phyloP scores from a whole-genome alignment of 2,888 invertebrate genomes.

The Drosophila ustulata region DNA sequence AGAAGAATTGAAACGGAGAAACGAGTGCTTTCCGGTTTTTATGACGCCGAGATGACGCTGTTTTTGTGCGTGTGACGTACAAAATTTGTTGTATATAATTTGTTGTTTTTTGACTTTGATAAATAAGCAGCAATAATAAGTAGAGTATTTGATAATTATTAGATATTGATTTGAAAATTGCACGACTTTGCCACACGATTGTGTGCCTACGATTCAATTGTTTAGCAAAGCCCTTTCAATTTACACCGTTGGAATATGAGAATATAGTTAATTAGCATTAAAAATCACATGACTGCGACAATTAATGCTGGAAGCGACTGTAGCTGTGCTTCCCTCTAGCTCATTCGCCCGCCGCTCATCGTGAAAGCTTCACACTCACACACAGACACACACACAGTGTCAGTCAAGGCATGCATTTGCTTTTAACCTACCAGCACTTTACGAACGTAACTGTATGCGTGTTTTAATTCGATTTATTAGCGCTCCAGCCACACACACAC shows the following conservation, averaged over 20 bases:
- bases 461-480: conserved; percentile 71
- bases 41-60: conserved; percentile 22
- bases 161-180: background rate
- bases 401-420: conserved; percentile 31
- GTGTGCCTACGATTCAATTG: background rate
- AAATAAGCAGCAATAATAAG: conserved; percentile 16
- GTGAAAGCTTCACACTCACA: background rate
- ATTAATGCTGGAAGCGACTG: conserved; percentile 52
- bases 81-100: background rate
- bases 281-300: conserved; percentile 70
- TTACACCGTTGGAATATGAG: conserved; percentile 30
- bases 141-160: conserved; percentile 4
- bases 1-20: conserved; percentile 1
- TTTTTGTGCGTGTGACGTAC: conserved; percentile 34
- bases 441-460: conserved; percentile 35
- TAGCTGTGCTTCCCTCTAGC: conserved; percentile 23
- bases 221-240: conserved; percentile 24
- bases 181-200: conserved; percentile 15
- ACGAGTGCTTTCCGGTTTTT: conserved; percentile 57
- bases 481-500: conserved; percentile 27
- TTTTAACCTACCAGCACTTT: conserved; percentile 28
- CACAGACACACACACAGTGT: background rate
- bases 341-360: conserved; percentile 8
- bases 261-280: conserved; percentile 61
- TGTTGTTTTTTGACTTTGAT: conserved; percentile 26